Base-by-base conservation (phyloP, 2,113 vertebrate species). In the Salvelinus alpinus region DNA sequence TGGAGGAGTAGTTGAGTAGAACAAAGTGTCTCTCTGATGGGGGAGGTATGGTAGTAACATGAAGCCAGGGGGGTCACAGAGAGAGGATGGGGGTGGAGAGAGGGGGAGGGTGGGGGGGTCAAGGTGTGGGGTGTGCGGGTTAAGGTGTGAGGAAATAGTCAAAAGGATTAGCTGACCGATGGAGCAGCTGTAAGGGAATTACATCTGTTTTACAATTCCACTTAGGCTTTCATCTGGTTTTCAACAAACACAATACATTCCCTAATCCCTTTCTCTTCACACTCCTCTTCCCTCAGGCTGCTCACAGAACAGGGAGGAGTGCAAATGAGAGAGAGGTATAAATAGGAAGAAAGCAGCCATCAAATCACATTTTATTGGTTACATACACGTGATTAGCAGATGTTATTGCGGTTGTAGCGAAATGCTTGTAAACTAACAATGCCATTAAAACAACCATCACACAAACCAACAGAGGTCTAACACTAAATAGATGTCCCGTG, bases 141-240 rank as follows among this genome's bases (percentile, higher is more conserved):
- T 67, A 64, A 65, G 38, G 31, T 54, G 70, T 66, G 48, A 76
- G 60, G 79, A 34, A 72, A 70, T 91, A 91, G 91, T 91, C 89
- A 87, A 90, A 89, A 85, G 91, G 91, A 94, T 94, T 93, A 94
- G 86, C 86, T 82, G 91, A 78, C 86, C 88, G 85, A 90, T 92
- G 88, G 89, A 90, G 89, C 89, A 92, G 92, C 90, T 93, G 90
- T 92, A 90, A 91, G 89, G 90, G 90, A 87, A 93, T 93, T 93
- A 94, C 92, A 94, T 91, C 90, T 92, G 89, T 91, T 93, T 93
- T 91, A 92, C 91, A 91, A 93, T 91, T 88, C 91, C 89, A 78
- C 87, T 82, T 78, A 67, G 84, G 86, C 91, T 93, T 94, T 93
- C 91, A 93, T 93, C 89, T 73, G 77, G 88, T 87, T 84, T 87